Evolutionary conservation across 2,113 vertebrate genomes (phyloP), one percentile per base, ranked within the genome.

Genomic region (Dissostichus mawsoni): DNA sequence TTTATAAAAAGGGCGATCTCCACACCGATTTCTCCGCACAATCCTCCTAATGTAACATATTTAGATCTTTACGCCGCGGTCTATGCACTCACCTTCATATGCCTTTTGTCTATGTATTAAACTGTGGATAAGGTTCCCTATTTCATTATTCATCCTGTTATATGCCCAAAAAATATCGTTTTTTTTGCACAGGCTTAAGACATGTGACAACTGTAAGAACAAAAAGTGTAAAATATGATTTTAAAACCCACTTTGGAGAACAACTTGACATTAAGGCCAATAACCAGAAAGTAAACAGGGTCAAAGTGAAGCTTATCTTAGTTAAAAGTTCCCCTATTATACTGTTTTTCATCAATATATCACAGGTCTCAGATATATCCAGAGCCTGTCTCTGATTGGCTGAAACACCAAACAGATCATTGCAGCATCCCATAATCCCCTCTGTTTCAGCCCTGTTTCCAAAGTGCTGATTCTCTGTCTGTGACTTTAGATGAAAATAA

Each of bases 1-100:
- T 89, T 92, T 93, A 87, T 77, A 84, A 91, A 94, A 88, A 86
- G 78, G 57, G 47, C 78, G 84, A 91, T 86, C 68, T 70, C 59
- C 72, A 87, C 74, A 72, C 41, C 78, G 83, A 78, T 85, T 84
- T 85, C 65, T 71, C 76, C 63, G 62, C 69, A 84, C 55, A 76
- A 56, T 52, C 23, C 73, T 83, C 41, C 59, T 44, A 59, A 80
- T 82, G 58, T 55, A 77, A 62, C 74, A 82, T 74, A 56, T 82
- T 89, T 53, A 81, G 25, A 73, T 74, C 8, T 65, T 44, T 45
- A 81, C 5, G 9, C 29, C 41, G 3, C 17, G 0, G 11, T 64
- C 41, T 48, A 18, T 74, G 11, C 57, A 64, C 47, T 82, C 70
- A 83, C 72, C 72, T 83, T 80, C 78, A 81, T 18, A 14, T 63